Percentiles rank a stretch among this genome's conserved stretches.
phyloP scores from a whole-genome alignment of 2,113 vertebrate species.

The Solea solea region DNA sequence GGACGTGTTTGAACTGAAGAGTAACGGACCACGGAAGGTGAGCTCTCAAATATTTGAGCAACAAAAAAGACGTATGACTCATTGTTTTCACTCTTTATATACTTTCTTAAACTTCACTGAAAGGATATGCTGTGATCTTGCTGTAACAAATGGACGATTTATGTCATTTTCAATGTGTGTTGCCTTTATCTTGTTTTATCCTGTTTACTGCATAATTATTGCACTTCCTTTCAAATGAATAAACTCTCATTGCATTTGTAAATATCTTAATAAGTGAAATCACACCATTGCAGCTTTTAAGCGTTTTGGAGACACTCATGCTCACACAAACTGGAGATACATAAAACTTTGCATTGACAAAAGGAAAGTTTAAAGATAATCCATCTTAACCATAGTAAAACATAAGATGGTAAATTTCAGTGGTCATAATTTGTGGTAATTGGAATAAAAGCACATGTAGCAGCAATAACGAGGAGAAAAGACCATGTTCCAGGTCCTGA shows the following conservation, averaged over 20 bases:
- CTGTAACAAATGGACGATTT: not conserved
- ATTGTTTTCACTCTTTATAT: not conserved
- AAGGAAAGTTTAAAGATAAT: constrained; percentile 12
- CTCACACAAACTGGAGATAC: not conserved
- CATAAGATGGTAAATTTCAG: not conserved
- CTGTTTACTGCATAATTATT: constrained; percentile 1
- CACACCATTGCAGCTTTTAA: constrained; percentile 5
- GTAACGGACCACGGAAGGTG: constrained; percentile 94
- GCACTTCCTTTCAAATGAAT: not conserved
- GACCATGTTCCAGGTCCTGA: constrained; percentile 38
- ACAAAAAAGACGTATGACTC: not conserved
- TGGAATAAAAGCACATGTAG: constrained; percentile 20
- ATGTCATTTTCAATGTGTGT: not conserved
- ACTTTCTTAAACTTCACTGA: constrained; percentile 1
- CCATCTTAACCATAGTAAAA: constrained; percentile 16
- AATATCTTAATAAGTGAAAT: constrained; percentile 1
- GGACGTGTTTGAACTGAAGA: constrained; percentile 97
- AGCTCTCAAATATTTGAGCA: not conserved
- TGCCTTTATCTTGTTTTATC: constrained; percentile 6
- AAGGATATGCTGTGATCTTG: not conserved
- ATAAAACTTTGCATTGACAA: constrained; percentile 26
- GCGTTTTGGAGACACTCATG: constrained; percentile 16
- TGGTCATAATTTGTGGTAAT: constrained; percentile 21
- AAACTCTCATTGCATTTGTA: not conserved
- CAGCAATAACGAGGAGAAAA: constrained; percentile 41